A percentile compares a stretch with the other conserved stretches of the same genome.
These are phyloP conservation scores for Apostichopus japonicus DNA, from an alignment of 35 echinoderm and acorn worm species.

Conservation along the genomic window DNA sequence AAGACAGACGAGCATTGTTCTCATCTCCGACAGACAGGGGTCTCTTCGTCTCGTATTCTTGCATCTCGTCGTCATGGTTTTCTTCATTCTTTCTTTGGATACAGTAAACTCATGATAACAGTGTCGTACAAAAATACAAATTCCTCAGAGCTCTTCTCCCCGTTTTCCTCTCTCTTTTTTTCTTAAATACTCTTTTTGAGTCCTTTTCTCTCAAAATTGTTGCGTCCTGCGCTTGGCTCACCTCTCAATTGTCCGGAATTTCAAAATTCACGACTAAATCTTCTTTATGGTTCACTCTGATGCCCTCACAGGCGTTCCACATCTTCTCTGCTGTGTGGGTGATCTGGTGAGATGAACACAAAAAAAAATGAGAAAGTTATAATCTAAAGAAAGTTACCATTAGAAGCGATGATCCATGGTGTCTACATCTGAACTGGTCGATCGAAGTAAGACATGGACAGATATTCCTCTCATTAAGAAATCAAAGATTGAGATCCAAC, in stretches of 20 bases:
- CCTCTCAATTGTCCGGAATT: constrained; percentile 47
- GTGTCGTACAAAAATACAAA: constrained; percentile 10
- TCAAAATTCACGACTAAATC: constrained; percentile 54
- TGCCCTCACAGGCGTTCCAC: constrained; percentile 38
- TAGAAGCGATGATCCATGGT: too few relatives aligned
- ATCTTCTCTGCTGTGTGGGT: constrained; percentile 49
- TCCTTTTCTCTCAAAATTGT: constrained; percentile 19
- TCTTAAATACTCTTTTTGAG: background rate
- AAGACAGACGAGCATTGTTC: too few relatives aligned
- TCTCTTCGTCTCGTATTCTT: too few relatives aligned
- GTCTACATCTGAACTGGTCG: too few relatives aligned
- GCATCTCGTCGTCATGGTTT: background rate
- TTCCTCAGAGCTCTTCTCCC: background rate
- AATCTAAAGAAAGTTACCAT: background rate
- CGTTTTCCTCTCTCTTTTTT: too few relatives aligned
- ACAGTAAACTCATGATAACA: too few relatives aligned
- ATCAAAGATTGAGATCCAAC: too few relatives aligned
- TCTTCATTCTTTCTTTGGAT: too few relatives aligned
- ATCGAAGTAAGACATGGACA: too few relatives aligned
- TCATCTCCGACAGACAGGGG: too few relatives aligned
- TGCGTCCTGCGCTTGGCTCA: background rate
- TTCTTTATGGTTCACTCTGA: constrained; percentile 56
- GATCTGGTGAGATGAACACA: constrained; percentile 39
- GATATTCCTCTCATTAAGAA: too few relatives aligned
- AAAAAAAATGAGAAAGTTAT: background rate